Percentiles rank a stretch among this genome's conserved stretches.
These are phyloP conservation scores for Diceros bicornis DNA, from an alignment of 2,797 vertebrate genomes.

Conservation along the genomic window DNA sequence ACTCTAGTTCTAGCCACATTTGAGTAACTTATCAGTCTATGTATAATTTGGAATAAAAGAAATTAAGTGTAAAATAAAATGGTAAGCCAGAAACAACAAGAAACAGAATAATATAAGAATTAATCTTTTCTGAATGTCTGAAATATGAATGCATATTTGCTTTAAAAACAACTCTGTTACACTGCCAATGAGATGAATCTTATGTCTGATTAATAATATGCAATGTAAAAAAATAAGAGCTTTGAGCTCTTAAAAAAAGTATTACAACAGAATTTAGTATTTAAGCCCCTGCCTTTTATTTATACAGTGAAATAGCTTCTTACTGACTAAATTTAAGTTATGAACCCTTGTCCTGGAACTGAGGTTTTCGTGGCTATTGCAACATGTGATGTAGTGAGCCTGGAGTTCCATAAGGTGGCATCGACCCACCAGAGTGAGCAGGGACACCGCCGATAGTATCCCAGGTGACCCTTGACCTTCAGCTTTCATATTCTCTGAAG, in stretches of 20 bases:
- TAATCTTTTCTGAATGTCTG: background rate
- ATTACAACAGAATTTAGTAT: background rate
- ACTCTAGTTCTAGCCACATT: background rate
- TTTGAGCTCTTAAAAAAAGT: background rate
- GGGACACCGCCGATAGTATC: background rate
- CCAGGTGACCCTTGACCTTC: background rate
- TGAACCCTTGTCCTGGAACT: background rate
- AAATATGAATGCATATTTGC: background rate
- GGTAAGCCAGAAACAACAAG: background rate
- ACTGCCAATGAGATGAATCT: background rate
- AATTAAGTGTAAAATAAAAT: constrained; percentile 21
- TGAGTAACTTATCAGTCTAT: background rate
- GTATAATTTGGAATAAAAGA: background rate
- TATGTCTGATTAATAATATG: background rate
- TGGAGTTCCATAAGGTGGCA: constrained; percentile 61
- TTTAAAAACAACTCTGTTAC: background rate
- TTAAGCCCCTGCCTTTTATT: background rate
- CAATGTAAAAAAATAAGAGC: background rate
- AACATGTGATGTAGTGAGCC: background rate
- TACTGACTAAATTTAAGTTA: background rate
- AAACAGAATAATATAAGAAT: background rate
- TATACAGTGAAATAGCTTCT: background rate
- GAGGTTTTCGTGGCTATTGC: background rate
- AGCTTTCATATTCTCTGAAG: constrained; percentile 24
- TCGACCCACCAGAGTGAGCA: background rate